Evolutionary conservation across 2,888 invertebrate genomes (phyloP).

Genomic region (Hydropsyche betteni): DNA sequence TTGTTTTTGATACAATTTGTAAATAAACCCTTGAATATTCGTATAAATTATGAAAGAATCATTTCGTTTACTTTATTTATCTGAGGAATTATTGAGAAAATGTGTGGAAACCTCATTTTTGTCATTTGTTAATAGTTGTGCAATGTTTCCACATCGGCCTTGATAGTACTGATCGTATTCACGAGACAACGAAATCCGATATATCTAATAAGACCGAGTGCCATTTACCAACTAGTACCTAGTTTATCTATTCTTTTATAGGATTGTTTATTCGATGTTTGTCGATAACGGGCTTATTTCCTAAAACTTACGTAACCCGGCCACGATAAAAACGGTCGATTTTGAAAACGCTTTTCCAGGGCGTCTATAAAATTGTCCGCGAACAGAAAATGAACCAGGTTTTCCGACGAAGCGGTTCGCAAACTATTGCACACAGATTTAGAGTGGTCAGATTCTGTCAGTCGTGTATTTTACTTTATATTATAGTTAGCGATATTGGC

Average conservation of each 20-base stretch:
- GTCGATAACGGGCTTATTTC: no score
- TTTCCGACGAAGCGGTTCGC: not conserved
- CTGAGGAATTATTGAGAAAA: conserved; percentile 14
- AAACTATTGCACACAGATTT: conserved; percentile 26
- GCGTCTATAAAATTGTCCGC: not conserved
- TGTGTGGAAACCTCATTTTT: conserved; percentile 24
- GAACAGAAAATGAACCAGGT: not conserved
- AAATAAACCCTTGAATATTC: no score
- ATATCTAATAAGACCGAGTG: conserved; percentile 39
- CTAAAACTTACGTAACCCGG: no score
- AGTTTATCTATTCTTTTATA: no score
- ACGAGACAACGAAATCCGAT: conserved; percentile 46
- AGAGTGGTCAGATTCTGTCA: conserved; percentile 33
- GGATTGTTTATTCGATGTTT: no score
- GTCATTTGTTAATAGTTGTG: conserved; percentile 31
- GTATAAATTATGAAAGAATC: no score
- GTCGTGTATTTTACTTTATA: conserved; percentile 29
- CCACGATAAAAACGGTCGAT: no score
- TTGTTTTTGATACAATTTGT: no score
- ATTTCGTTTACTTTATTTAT: no score
- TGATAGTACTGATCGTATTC: conserved; percentile 47
- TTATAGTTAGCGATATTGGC: conserved; percentile 24
- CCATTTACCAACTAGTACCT: conserved; percentile 32
- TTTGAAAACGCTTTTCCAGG: no score
- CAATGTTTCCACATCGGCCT: conserved; percentile 45